These are phyloP conservation scores for Caenorhabditis angaria DNA, from an alignment of 2,888 invertebrate genomes.

Conservation along the genomic window DNA sequence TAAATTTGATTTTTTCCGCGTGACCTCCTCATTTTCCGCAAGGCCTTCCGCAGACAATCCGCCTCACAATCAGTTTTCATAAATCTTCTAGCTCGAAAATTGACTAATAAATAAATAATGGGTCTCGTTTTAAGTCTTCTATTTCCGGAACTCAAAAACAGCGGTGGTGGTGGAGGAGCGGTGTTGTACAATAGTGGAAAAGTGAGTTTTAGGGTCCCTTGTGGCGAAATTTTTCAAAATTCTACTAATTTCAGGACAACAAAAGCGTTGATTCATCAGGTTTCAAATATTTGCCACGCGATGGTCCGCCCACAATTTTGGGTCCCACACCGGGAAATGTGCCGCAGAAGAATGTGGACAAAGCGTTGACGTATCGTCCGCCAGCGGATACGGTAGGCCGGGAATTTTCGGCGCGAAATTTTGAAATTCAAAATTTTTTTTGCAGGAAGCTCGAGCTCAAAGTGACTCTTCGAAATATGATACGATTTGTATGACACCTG, in stretches of 20 bases:
- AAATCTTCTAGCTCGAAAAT: background rate
- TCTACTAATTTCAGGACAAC: background rate
- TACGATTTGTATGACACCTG: slow-evolving; percentile 6
- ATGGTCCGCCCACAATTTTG: background rate
- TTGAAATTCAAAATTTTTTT: background rate
- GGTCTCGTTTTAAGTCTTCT: background rate
- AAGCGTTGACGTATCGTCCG: background rate
- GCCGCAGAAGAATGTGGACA: background rate
- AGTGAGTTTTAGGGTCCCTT: too few species aligned
- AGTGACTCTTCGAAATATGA: background rate
- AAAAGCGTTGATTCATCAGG: background rate
- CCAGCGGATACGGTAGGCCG: background rate
- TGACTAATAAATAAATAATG: background rate
- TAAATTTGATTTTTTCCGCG: too few species aligned
- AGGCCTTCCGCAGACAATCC: too few species aligned
- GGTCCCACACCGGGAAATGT: slow-evolving; percentile 6
- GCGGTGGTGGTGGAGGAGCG: too few species aligned
- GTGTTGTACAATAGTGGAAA: too few species aligned
- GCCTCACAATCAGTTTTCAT: too few species aligned
- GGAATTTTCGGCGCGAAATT: background rate
- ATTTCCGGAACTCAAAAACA: background rate
- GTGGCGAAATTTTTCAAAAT: too few species aligned
- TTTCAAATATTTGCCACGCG: background rate
- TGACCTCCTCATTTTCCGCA: too few species aligned
- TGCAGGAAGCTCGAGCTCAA: background rate